Conservation (phyloP, 2,888 invertebrate species). For the Acronicta alni region DNA sequence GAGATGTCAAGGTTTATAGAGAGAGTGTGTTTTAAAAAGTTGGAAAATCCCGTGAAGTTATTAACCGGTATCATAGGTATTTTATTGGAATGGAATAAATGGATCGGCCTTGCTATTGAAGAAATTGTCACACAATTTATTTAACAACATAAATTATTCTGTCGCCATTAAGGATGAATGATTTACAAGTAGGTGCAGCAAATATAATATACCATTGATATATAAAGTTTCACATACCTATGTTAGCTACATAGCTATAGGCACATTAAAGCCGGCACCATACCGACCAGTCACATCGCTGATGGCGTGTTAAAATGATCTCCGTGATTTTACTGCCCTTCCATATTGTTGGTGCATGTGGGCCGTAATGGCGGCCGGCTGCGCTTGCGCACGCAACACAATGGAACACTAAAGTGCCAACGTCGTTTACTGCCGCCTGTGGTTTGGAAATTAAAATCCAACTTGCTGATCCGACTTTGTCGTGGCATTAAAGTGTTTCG, state of each 20-base stretch:
- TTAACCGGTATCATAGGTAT: no score
- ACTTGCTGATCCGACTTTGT: constrained; percentile 74
- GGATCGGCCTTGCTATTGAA: no score
- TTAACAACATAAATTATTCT: no score
- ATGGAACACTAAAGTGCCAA: constrained; percentile 86
- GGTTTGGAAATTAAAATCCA: constrained; percentile 89
- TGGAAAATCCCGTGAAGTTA: no score
- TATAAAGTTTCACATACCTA: neutral
- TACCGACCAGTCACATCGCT: constrained; percentile 52
- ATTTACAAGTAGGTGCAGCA: neutral
- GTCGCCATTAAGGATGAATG: no score
- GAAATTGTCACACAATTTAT: no score
- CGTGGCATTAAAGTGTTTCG: constrained; percentile 53
- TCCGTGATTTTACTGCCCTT: constrained; percentile 70
- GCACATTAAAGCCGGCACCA: constrained; percentile 16
- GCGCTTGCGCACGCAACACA: constrained; percentile 69
- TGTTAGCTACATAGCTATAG: constrained; percentile 1
- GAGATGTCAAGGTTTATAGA: no score
- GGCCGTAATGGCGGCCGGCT: constrained; percentile 71
- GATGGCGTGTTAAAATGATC: constrained; percentile 62
- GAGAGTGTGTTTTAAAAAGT: no score
- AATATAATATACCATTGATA: neutral
- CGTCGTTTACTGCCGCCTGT: constrained; percentile 84
- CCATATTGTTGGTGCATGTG: constrained; percentile 65
- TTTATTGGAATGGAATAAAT: no score